These are phyloP conservation scores for Sitta carolinensis DNA, from an alignment of 2,797 vertebrate species.

Conservation along the genomic window DNA sequence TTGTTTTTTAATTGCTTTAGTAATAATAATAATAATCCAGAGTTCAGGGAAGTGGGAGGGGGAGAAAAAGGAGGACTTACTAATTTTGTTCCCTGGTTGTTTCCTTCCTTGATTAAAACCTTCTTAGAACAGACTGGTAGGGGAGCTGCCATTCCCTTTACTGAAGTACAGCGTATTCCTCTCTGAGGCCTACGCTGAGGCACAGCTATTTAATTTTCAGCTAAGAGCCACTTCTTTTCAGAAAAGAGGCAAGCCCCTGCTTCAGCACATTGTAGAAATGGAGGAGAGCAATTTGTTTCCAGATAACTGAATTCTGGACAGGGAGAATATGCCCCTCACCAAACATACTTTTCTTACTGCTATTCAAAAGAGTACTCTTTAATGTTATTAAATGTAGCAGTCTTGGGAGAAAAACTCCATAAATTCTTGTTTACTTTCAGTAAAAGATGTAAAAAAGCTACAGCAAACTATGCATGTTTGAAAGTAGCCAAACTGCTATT, in stretches of 20 bases:
- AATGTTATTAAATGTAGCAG: neutral
- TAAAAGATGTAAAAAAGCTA: neutral
- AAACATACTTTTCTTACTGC: neutral
- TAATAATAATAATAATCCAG: slow-evolving; percentile 5
- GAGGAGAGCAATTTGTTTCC: neutral
- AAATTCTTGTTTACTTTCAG: neutral
- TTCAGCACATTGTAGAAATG: neutral
- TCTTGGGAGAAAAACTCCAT: neutral
- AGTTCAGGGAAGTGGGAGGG: neutral
- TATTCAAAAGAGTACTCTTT: neutral
- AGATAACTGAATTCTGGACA: neutral
- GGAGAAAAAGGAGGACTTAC: neutral
- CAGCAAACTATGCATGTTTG: neutral
- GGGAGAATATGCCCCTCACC: neutral
- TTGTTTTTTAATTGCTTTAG: neutral
- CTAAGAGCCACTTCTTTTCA: slow-evolving; percentile 32
- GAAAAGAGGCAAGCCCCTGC: neutral
- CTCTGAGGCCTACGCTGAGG: slow-evolving; percentile 47
- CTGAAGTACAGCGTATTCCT: slow-evolving; percentile 39
- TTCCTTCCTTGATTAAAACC: slow-evolving; percentile 30
- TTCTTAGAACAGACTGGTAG: slow-evolving; percentile 56
- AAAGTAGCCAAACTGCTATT: neutral
- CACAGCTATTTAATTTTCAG: slow-evolving; percentile 51
- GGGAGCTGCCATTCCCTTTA: slow-evolving; percentile 64
- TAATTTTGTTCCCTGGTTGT: slow-evolving; percentile 35